phyloP scores from a whole-genome alignment of 1,140 invertebrate genomes.

The Samia ricini region DNA sequence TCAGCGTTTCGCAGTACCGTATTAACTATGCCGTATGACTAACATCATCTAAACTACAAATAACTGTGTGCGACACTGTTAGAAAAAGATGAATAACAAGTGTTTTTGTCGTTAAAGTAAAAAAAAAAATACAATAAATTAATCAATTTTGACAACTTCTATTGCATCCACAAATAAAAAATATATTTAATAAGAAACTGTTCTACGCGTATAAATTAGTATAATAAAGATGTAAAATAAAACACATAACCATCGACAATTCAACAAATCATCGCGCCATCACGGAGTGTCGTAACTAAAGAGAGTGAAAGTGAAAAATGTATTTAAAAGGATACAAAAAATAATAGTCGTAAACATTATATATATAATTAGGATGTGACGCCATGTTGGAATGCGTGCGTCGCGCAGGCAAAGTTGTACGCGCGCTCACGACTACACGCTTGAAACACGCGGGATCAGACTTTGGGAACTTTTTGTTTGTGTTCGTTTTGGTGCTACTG shows the following conservation, averaged over 20 bases:
- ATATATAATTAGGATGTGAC: slow-evolving; percentile 47
- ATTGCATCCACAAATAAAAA: no score
- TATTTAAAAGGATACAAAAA: background rate
- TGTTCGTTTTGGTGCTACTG: slow-evolving; percentile 38
- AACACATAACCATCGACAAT: background rate
- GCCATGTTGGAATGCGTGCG: slow-evolving; percentile 59
- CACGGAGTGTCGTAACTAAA: background rate
- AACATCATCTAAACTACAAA: background rate
- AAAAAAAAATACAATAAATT: no score
- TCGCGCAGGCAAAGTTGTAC: slow-evolving; percentile 41
- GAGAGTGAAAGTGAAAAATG: background rate
- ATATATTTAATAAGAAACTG: no score
- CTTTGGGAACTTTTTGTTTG: slow-evolving; percentile 1
- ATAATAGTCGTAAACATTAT: no score
- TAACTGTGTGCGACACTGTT: no score
- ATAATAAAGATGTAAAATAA: no score
- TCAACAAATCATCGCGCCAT: background rate
- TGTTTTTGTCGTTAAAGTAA: no score
- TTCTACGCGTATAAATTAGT: no score
- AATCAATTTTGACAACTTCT: no score
- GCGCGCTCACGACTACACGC: slow-evolving; percentile 25
- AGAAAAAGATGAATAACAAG: background rate
- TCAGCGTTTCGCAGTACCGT: background rate
- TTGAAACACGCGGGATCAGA: slow-evolving; percentile 1
- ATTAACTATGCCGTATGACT: background rate